Conservation (phyloP, 2,888 invertebrate species). For the Apodemia hepburni region DNA sequence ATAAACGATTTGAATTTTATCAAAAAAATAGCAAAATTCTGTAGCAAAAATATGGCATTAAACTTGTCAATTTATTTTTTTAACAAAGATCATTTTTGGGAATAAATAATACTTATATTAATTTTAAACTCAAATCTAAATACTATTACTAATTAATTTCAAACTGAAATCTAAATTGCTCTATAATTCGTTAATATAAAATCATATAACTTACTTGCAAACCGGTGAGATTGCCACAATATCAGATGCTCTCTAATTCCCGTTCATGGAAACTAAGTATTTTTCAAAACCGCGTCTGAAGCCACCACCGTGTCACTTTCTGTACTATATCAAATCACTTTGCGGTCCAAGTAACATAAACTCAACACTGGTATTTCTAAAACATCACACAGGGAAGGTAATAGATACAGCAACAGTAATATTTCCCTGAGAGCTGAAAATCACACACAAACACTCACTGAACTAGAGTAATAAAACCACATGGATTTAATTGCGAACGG, state of each 20-base stretch:
- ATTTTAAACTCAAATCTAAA: no score
- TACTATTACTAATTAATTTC: no score
- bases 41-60: no score
- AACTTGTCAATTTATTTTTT: no score
- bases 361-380: slow-evolving; percentile 53
- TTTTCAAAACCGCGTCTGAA: slow-evolving; percentile 66
- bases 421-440: slow-evolving; percentile 70
- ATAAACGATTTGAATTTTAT: no score
- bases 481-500: slow-evolving; percentile 32
- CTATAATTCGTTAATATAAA: background rate
- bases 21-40: no score
- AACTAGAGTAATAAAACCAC: slow-evolving; percentile 40
- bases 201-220: slow-evolving; percentile 3
- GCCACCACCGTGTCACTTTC: slow-evolving; percentile 71
- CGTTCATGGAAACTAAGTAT: slow-evolving; percentile 37
- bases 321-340: slow-evolving; percentile 65
- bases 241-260: slow-evolving; percentile 7
- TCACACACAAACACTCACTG: slow-evolving; percentile 44
- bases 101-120: no score
- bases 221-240: slow-evolving; percentile 3
- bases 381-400: slow-evolving; percentile 71
- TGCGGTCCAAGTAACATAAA: slow-evolving; percentile 74
- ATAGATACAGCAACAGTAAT: slow-evolving; percentile 53
- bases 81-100: no score
- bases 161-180: no score